Evolutionary conservation across 2,797 vertebrate species (phyloP).

Genomic region (Pitangus sulphuratus): DNA sequence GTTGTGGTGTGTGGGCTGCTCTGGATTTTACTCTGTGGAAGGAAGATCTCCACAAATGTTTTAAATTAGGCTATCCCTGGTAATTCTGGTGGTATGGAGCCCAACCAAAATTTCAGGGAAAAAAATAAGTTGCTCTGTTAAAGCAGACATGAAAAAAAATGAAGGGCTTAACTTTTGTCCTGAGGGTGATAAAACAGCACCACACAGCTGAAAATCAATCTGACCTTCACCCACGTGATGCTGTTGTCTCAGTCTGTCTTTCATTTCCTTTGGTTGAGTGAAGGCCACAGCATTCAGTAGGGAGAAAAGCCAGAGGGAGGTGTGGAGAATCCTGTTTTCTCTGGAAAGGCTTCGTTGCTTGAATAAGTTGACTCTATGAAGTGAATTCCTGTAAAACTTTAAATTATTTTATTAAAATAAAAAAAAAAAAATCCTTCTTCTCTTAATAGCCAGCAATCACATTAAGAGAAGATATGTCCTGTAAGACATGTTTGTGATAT

Average conservation of each 20-base stretch:
- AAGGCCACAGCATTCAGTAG: constrained; percentile 60
- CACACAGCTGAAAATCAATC: constrained; percentile 68
- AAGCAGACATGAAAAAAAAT: constrained; percentile 39
- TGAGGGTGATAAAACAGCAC: constrained; percentile 71
- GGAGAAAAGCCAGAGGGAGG: constrained; percentile 68
- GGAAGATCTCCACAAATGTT: background rate
- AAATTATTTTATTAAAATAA: background rate
- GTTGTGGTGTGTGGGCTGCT: background rate
- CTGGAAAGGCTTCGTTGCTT: constrained; percentile 55
- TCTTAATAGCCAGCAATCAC: background rate
- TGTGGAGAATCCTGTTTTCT: constrained; percentile 61
- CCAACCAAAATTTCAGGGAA: constrained; percentile 14
- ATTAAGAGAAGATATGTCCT: background rate
- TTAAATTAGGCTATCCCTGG: constrained; percentile 37
- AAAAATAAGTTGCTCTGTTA: constrained; percentile 40
- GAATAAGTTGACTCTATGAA: constrained; percentile 54
- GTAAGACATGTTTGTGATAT: background rate
- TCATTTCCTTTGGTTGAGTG: constrained; percentile 50
- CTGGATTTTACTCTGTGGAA: background rate
- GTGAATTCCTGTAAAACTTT: constrained; percentile 37
- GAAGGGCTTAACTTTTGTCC: constrained; percentile 69
- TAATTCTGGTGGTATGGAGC: constrained; percentile 41
- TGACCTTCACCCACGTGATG: constrained; percentile 71
- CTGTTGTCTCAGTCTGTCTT: constrained; percentile 51
- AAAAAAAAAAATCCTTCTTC: background rate